Evolutionary conservation across 2,888 invertebrate species (phyloP).

Genomic region (Pteria penguin): DNA sequence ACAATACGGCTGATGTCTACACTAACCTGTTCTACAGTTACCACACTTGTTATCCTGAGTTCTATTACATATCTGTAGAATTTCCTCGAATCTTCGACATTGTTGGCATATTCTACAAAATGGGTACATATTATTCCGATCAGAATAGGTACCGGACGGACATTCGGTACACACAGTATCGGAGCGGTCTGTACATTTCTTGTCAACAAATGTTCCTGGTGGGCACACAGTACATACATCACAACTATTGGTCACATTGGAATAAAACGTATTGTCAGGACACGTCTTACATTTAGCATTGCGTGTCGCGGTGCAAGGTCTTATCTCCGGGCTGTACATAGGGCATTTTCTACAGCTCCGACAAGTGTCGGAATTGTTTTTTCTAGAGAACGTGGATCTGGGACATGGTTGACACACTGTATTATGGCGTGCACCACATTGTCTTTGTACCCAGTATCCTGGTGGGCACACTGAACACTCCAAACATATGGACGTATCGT

Average conservation of each 20-base stretch:
- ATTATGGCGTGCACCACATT: neutral
- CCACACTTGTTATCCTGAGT: conserved; percentile 23
- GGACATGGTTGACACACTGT: neutral
- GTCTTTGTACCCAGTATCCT: neutral
- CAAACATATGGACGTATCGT: no score
- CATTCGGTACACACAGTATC: neutral
- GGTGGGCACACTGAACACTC: neutral
- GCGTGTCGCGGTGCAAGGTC: neutral
- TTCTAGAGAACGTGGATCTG: neutral
- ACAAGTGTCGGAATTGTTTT: neutral
- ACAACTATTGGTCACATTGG: neutral
- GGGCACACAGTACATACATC: neutral
- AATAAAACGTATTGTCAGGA: neutral
- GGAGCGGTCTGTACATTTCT: neutral
- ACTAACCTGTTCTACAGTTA: conserved; percentile 8
- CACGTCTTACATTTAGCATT: neutral
- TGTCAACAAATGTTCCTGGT: neutral
- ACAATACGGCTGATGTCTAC: no score
- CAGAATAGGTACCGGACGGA: neutral
- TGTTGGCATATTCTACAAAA: conserved; percentile 11
- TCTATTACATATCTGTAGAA: neutral
- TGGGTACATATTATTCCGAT: neutral
- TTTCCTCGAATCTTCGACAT: conserved; percentile 6
- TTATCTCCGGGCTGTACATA: neutral
- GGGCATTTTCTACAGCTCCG: neutral